These are phyloP conservation scores for Caiman crocodilus DNA, from an alignment of 2,797 vertebrate genomes.

Conservation along the genomic window DNA sequence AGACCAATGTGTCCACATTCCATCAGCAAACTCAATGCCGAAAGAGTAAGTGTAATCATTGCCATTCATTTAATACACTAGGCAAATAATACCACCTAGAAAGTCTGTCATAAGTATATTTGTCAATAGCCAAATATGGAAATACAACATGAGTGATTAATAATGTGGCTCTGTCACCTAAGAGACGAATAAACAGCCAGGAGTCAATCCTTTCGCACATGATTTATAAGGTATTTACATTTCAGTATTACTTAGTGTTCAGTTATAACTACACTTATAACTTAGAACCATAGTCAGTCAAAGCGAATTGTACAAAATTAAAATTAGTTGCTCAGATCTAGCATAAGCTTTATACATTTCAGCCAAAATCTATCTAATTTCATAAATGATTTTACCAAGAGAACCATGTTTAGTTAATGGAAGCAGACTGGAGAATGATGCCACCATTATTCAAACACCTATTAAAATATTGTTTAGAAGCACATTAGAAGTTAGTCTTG, in stretches of 20 bases:
- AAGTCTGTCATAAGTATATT: not conserved
- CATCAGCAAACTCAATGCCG: not conserved
- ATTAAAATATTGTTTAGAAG: not conserved
- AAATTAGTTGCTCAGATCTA: not conserved
- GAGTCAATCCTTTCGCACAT: not conserved
- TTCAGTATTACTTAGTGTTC: not conserved
- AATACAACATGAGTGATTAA: not conserved
- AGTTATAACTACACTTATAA: not conserved
- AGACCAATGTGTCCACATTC: not conserved
- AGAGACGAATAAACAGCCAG: not conserved
- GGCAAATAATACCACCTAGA: not conserved
- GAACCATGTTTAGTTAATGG: not conserved
- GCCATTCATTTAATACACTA: not conserved
- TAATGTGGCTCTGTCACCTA: not conserved
- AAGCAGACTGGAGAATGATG: not conserved
- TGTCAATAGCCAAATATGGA: not conserved
- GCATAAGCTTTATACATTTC: not conserved
- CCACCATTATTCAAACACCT: not conserved
- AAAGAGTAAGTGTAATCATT: not conserved
- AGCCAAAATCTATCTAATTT: not conserved
- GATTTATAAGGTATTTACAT: not conserved
- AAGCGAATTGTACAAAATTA: not conserved
- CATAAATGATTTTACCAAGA: not conserved
- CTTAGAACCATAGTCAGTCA: not conserved
- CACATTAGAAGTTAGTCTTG: not conserved